These are phyloP conservation scores for Onchidella celtica DNA, from an alignment of 2,888 invertebrate genomes.

Conservation along the genomic window DNA sequence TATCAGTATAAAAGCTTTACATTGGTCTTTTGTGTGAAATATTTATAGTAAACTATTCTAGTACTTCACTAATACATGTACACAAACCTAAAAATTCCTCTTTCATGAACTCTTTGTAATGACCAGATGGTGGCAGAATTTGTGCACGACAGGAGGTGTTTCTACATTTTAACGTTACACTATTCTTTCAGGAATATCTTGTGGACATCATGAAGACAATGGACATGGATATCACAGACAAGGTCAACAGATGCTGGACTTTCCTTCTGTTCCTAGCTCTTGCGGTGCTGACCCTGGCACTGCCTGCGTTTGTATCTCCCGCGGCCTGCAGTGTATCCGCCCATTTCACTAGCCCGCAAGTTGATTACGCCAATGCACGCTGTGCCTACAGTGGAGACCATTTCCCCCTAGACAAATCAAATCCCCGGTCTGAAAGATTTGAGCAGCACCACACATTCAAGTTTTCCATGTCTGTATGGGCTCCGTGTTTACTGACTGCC, in stretches of 20 bases:
- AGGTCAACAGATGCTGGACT: background rate
- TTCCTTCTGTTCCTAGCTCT: conserved; percentile 8
- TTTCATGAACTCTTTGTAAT: too few species aligned
- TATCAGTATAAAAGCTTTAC: too few species aligned
- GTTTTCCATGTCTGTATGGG: background rate
- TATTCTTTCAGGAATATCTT: too few species aligned
- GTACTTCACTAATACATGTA: too few species aligned
- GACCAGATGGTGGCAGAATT: too few species aligned
- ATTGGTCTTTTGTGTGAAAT: too few species aligned
- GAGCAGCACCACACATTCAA: background rate
- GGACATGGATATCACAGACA: conserved; percentile 10
- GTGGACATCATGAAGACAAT: too few species aligned
- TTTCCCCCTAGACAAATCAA: background rate
- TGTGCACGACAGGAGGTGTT: too few species aligned
- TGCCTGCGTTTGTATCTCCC: background rate
- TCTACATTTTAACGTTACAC: too few species aligned
- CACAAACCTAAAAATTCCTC: too few species aligned
- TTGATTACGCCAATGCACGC: background rate
- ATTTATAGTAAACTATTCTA: too few species aligned
- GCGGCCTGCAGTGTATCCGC: background rate
- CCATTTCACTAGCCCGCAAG: background rate
- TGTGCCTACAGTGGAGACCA: conserved; percentile 1
- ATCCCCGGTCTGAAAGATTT: too few species aligned
- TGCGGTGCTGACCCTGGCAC: background rate
- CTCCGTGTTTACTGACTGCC: background rate